Evolutionary conservation across 1,140 invertebrate species (phyloP).

Genomic region (Ladona fulva): DNA sequence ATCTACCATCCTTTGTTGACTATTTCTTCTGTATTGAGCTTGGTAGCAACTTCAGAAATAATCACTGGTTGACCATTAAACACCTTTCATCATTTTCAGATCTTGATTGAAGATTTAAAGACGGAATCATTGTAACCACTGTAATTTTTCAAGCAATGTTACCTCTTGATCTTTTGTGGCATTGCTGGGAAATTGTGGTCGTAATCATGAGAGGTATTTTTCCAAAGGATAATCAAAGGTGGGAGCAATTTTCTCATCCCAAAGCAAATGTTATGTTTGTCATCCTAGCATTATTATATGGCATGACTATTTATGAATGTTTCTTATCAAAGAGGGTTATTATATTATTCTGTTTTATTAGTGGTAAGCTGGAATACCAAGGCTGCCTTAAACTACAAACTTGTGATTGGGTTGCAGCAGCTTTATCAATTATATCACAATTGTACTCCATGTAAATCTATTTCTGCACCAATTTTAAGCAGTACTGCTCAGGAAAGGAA

Average conservation of each 20-base stretch:
- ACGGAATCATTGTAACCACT: too few relatives aligned
- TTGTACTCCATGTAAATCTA: background rate
- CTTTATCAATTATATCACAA: background rate
- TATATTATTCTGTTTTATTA: background rate
- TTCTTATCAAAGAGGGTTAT: background rate
- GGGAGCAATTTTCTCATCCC: background rate
- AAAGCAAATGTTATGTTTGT: background rate
- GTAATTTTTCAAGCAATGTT: too few relatives aligned
- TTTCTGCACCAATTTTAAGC: background rate
- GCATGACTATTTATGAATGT: conserved; percentile 1
- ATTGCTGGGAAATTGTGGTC: too few relatives aligned
- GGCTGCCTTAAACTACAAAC: background rate
- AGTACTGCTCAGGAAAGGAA: background rate
- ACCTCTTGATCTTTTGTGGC: too few relatives aligned
- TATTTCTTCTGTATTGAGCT: too few relatives aligned
- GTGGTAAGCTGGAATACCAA: background rate
- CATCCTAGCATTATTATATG: background rate
- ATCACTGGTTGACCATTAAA: too few relatives aligned
- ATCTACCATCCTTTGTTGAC: too few relatives aligned
- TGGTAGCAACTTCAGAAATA: too few relatives aligned
- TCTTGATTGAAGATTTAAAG: too few relatives aligned
- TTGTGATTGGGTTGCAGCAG: conserved; percentile 3
- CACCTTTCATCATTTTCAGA: too few relatives aligned
- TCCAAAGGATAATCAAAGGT: background rate
- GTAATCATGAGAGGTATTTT: background rate